phyloP scores from a whole-genome alignment of 2,113 vertebrate genomes.

The Myrmecobius fasciatus region DNA sequence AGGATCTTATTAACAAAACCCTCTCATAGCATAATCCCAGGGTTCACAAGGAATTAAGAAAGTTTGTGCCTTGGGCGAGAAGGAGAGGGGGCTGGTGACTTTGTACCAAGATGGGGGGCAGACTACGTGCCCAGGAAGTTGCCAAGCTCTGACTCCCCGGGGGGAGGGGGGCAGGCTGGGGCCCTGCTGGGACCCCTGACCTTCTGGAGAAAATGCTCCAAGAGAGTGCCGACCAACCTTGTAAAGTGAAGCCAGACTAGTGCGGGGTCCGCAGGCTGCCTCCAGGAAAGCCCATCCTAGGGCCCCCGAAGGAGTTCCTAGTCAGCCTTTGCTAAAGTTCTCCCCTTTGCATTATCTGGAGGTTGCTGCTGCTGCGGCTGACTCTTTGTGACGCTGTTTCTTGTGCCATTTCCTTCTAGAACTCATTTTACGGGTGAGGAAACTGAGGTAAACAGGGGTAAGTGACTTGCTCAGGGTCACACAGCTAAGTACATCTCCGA shows the following conservation, averaged over 20 bases:
- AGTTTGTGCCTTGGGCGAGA: not conserved
- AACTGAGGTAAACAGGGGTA: not conserved
- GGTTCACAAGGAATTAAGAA: not conserved
- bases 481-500: not conserved
- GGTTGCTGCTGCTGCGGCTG: not conserved
- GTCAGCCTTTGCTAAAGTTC: not conserved
- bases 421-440: not conserved
- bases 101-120: no score
- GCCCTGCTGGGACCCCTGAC: not conserved
- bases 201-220: not conserved
- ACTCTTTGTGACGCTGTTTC: not conserved
- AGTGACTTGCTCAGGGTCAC: not conserved
- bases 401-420: not conserved
- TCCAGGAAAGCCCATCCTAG: not conserved
- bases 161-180: not conserved
- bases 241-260: not conserved
- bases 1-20: not conserved
- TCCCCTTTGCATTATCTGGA: not conserved
- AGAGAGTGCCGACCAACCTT: not conserved
- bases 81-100: not conserved
- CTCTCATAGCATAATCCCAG: not conserved
- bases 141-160: not conserved
- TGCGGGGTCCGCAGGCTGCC: not conserved
- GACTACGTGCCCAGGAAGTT: not conserved
- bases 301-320: not conserved